A percentile compares a stretch with the other conserved stretches of the same genome.
These are phyloP conservation scores for Brachyptera putata DNA, from an alignment of 2,888 invertebrate species.

Conservation along the genomic window DNA sequence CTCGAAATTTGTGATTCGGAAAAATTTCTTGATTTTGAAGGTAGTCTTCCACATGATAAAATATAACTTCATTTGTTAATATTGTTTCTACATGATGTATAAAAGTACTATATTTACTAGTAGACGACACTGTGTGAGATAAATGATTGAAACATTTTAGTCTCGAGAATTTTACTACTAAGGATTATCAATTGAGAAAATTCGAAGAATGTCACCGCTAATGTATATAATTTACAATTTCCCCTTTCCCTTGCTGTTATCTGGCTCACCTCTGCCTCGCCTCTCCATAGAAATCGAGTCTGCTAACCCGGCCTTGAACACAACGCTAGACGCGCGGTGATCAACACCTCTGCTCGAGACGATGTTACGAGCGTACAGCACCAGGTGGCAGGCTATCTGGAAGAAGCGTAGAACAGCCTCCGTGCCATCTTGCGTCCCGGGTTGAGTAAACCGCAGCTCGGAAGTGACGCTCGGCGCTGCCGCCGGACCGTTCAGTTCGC, in stretches of 20 bases:
- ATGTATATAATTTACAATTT: too few relatives aligned
- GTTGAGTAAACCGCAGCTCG: neutral
- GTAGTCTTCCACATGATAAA: too few relatives aligned
- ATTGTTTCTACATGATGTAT: too few relatives aligned
- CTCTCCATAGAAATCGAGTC: constrained; percentile 38
- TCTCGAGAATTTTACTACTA: too few relatives aligned
- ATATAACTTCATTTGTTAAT: too few relatives aligned
- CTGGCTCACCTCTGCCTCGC: constrained; percentile 1
- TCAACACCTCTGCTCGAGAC: constrained; percentile 53
- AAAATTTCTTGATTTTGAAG: too few relatives aligned
- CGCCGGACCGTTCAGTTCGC: constrained; percentile 42
- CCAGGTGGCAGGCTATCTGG: constrained; percentile 67
- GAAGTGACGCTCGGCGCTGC: constrained; percentile 29
- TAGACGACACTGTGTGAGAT: too few relatives aligned
- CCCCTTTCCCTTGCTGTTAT: neutral
- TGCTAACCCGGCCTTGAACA: constrained; percentile 51
- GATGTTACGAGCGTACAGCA: constrained; percentile 65
- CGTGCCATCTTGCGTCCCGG: constrained; percentile 10
- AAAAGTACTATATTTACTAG: too few relatives aligned
- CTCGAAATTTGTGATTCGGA: too few relatives aligned
- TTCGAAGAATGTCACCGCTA: too few relatives aligned
- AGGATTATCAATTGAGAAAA: too few relatives aligned
- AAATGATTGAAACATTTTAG: too few relatives aligned
- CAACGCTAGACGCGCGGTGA: constrained; percentile 50
- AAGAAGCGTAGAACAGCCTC: constrained; percentile 36